Evolutionary conservation across 1,140 invertebrate species (phyloP).

Genomic region (Nymphalis io): DNA sequence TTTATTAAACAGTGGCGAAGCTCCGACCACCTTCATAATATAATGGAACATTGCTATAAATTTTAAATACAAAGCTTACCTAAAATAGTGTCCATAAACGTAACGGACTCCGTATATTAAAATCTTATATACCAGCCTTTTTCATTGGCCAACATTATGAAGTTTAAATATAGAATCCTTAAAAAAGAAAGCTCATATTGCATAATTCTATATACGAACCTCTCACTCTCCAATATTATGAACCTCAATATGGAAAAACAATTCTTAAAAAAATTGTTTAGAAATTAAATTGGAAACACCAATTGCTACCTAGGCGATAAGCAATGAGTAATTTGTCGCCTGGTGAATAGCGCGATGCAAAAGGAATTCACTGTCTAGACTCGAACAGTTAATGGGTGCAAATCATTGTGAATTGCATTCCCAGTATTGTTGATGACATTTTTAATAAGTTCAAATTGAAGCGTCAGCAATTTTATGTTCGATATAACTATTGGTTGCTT

Average conservation of each 20-base stretch:
- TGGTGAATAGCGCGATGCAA: constrained; percentile 66
- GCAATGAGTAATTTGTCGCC: constrained; percentile 48
- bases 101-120: constrained; percentile 3
- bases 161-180: no score
- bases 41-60: constrained; percentile 16
- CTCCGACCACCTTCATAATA: not conserved
- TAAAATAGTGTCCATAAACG: constrained; percentile 11
- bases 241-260: not conserved
- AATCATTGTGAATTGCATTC: constrained; percentile 74
- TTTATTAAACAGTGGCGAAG: not conserved
- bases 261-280: not conserved
- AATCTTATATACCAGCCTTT: constrained; percentile 1
- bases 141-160: not conserved
- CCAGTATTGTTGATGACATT: constrained; percentile 56
- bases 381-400: constrained; percentile 64
- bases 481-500: constrained; percentile 15
- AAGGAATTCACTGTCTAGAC: constrained; percentile 68
- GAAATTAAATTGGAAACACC: not conserved
- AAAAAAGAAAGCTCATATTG: not conserved
- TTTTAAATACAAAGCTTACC: constrained; percentile 11
- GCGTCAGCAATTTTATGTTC: constrained; percentile 41
- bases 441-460: constrained; percentile 61
- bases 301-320: not conserved
- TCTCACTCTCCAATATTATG: not conserved
- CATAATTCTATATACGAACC: not conserved